Percentiles rank a stretch among this genome's conserved stretches.
These are phyloP conservation scores for Labeo calbasu DNA, from an alignment of 2,797 vertebrate genomes.

Conservation along the genomic window DNA sequence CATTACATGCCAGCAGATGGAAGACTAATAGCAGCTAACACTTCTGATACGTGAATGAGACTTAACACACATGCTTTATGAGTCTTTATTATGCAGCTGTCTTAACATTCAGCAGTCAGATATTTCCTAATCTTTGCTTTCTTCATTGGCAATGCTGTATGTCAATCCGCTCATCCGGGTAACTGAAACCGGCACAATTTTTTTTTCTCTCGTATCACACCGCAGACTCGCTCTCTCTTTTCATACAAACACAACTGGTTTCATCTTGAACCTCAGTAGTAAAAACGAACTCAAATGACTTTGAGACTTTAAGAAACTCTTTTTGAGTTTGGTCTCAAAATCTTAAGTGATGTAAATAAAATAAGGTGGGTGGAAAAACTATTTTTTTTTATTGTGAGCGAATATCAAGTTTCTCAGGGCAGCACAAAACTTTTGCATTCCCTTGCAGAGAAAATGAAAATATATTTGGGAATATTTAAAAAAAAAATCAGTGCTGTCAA, in stretches of 20 bases:
- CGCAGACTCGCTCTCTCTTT: background rate
- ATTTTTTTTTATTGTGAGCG: background rate
- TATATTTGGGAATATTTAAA: too few relatives aligned
- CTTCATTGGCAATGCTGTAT: background rate
- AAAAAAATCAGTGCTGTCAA: too few relatives aligned
- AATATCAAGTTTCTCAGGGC: background rate
- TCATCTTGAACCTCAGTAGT: background rate
- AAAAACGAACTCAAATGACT: background rate
- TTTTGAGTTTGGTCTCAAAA: background rate
- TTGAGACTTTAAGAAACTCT: too few relatives aligned
- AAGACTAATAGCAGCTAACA: background rate
- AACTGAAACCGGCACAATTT: background rate
- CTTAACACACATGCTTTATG: background rate
- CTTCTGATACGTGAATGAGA: background rate
- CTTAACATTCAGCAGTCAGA: background rate
- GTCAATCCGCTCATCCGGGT: background rate
- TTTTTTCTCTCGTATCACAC: background rate
- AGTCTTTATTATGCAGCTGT: background rate
- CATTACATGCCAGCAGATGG: background rate
- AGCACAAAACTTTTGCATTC: too few relatives aligned
- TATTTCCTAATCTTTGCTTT: background rate
- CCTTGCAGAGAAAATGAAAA: too few relatives aligned
- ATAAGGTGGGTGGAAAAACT: background rate
- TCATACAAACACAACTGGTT: background rate
- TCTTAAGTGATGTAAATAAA: background rate